Percentiles rank a stretch among this genome's conserved stretches.
Conservation (phyloP, 1,140 invertebrate species). For the Kradibia gibbosae region DNA sequence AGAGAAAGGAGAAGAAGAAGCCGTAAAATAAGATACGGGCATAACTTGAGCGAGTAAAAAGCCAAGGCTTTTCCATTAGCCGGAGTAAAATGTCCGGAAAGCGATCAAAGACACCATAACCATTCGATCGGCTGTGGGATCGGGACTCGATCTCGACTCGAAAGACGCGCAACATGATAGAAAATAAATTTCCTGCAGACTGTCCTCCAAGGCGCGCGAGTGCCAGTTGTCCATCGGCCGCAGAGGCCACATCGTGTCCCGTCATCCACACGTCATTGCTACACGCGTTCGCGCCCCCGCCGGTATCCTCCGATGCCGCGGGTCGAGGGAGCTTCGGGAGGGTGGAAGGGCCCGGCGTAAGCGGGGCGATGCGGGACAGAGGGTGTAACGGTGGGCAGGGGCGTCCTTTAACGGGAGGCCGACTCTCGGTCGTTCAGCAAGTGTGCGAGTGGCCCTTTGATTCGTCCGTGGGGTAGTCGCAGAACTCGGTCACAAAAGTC, state of each 20-base stretch:
- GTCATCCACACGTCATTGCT: too few relatives aligned
- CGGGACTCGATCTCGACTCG: too few relatives aligned
- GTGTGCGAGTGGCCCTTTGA: constrained; percentile 49
- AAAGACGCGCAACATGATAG: constrained; percentile 12
- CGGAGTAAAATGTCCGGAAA: not conserved
- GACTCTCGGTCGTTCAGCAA: constrained; percentile 30
- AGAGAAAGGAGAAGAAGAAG: too few relatives aligned
- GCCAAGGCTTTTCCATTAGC: not conserved
- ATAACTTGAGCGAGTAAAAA: not conserved
- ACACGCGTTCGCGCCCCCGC: too few relatives aligned
- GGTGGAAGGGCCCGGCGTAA: too few relatives aligned
- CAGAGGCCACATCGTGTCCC: too few relatives aligned
- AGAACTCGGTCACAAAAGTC: constrained; percentile 56
- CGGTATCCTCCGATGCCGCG: too few relatives aligned
- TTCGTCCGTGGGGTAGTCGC: not conserved
- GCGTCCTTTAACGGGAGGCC: not conserved
- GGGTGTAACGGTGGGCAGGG: too few relatives aligned
- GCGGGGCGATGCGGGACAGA: too few relatives aligned
- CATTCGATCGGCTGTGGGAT: not conserved
- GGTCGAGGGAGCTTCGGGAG: too few relatives aligned
- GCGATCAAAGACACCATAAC: not conserved
- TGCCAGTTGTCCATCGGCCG: not conserved
- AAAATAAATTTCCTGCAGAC: constrained; percentile 29
- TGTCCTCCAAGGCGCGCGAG: constrained; percentile 10
- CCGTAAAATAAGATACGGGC: not conserved